Base-by-base conservation (phyloP, 23 tunicate genomes). In the Halocynthia aurantium region DNA sequence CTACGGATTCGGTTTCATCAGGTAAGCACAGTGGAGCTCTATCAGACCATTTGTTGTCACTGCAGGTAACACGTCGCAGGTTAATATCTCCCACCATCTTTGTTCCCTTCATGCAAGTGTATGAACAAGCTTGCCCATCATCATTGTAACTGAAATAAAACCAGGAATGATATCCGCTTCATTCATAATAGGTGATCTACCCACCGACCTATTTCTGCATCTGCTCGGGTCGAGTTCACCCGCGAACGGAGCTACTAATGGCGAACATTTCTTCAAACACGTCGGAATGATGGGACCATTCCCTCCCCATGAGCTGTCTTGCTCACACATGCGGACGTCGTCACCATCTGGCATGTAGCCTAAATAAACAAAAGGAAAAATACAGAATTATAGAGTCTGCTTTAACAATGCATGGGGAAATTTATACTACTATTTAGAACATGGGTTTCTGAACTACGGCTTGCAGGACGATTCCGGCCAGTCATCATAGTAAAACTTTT, bases 251-350 rank as follows among this genome's bases (percentile, higher is more conserved):
- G 78, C n/a, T 52, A 51, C 57, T 18, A 84, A 53, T 40, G 67
- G 82, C 51, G 69, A 55, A 77, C 88, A 84, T n/a, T 61, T 52
- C 51, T 67, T 72, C 8, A 50, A 63, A 70, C 88, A 84, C 8
- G 20, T 71, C 10, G 82, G 72, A 8, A 53, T 52, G 22, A 50
- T 22, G 9, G 79, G 79, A 51, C 87, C 81, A 8, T 77, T 54
- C 10, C 88, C 88, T 49, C 82, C 61, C 88, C 88, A 84, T 10
- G 6, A 49, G 7, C 88, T 83, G 21, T 69, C 64, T n/a, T 0
- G 10, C 50, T 4, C 50, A 61, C 88, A 84, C 22, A 57, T 20
- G 10, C 88, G 54, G 7, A 56, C 67, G 51, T 19, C 51, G 70
- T 84, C 88, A 10, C 88, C 88, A 53, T 57, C 72, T 9, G 51